These are phyloP conservation scores for Neodiprion fabricii DNA, from an alignment of 1,140 invertebrate species.

Conservation along the genomic window DNA sequence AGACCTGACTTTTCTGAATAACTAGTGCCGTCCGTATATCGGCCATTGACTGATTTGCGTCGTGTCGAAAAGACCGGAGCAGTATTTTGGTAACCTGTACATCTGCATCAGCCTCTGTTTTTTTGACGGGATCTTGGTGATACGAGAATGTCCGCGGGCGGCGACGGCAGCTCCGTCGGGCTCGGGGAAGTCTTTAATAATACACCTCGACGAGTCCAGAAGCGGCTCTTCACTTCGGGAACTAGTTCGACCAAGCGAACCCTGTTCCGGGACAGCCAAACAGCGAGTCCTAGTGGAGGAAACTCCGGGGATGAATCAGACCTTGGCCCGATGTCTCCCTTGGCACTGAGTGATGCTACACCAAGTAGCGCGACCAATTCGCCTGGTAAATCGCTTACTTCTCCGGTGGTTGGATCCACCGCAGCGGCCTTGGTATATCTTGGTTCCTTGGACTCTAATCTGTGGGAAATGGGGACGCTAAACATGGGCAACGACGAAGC, in stretches of 20 bases:
- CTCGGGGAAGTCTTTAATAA: constrained; percentile 22
- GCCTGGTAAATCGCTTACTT: constrained; percentile 37
- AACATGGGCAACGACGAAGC: background rate
- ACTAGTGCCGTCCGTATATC: too few species aligned
- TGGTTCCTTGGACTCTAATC: background rate
- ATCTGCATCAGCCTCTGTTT: background rate
- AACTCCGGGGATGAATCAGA: constrained; percentile 48
- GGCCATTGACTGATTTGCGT: too few species aligned
- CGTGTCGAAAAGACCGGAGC: too few species aligned
- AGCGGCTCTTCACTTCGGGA: constrained; percentile 33
- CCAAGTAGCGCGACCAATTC: constrained; percentile 36
- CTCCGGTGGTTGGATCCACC: constrained; percentile 36
- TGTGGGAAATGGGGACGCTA: background rate
- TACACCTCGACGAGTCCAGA: constrained; percentile 42
- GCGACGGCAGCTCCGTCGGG: background rate
- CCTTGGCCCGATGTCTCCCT: constrained; percentile 50
- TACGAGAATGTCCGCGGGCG: background rate
- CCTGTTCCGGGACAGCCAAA: constrained; percentile 32
- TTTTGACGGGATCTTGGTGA: background rate
- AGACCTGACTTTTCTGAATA: too few species aligned
- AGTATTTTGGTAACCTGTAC: background rate
- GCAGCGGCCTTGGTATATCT: background rate
- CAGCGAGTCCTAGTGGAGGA: constrained; percentile 22
- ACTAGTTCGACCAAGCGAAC: constrained; percentile 43
- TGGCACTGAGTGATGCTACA: constrained; percentile 40